Percentiles rank a stretch among this genome's conserved stretches.
Conservation (phyloP, 2,888 invertebrate species). For the Apodemia mormo region DNA sequence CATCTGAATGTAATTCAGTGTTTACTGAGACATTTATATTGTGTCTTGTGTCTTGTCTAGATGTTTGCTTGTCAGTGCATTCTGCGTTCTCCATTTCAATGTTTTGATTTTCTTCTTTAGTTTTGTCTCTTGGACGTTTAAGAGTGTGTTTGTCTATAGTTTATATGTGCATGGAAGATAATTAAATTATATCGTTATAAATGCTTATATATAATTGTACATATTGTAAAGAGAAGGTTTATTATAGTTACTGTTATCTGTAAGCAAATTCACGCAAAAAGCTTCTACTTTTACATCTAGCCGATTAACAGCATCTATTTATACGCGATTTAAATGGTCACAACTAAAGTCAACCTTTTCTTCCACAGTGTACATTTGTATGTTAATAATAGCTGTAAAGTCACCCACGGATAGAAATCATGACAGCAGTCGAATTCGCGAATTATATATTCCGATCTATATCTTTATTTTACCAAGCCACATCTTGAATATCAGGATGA, state of each 20-base stretch:
- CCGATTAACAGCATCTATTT: not conserved
- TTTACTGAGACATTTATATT: conserved; percentile 36
- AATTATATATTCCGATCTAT: too few species aligned
- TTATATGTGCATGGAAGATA: conserved; percentile 79
- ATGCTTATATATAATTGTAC: conserved; percentile 50
- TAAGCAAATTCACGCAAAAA: not conserved
- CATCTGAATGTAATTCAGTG: conserved; percentile 37
- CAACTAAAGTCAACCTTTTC: conserved; percentile 27
- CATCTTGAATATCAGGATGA: too few species aligned
- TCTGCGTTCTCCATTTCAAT: conserved; percentile 47
- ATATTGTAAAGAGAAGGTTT: conserved; percentile 49
- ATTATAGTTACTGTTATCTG: conserved; percentile 32
- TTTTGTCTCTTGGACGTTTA: conserved; percentile 46
- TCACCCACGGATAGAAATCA: not conserved
- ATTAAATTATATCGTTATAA: conserved; percentile 48
- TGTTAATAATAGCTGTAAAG: conserved; percentile 42
- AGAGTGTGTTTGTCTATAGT: conserved; percentile 81
- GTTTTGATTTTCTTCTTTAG: conserved; percentile 43
- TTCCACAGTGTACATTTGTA: conserved; percentile 46
- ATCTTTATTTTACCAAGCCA: too few species aligned
- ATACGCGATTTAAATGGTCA: not conserved
- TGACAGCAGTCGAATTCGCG: not conserved
- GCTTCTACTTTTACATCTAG: not conserved
- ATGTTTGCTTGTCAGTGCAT: conserved; percentile 46
- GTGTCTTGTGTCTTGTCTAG: conserved; percentile 52